Base-by-base conservation (phyloP, 2,888 invertebrate genomes). In the Orthosia gracilis region DNA sequence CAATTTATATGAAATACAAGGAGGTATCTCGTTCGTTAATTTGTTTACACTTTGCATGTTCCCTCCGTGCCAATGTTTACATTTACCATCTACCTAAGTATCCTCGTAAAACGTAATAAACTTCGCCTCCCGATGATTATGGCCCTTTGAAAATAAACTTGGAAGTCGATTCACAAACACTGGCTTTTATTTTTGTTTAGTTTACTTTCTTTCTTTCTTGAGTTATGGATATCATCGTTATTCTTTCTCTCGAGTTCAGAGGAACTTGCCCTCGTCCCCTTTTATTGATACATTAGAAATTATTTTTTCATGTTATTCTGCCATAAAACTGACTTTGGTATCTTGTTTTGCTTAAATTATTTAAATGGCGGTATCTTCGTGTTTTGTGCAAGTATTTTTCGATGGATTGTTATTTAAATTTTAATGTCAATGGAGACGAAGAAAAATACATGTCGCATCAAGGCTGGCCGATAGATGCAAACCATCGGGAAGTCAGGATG, bases 61-160 rank as follows among this genome's bases (percentile, higher is more conserved):
- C 91, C 90, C 89, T 88, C 86, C 88, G 89, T 87, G 88, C 84
- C 89, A 87, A 85, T 94, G 92, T 94, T 94, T 94, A 93, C 92
- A 87, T 91, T 92, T 90, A 88, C 89, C 91, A 85, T 92, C 91
- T 61, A 61, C 45, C 61, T 91, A 89, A 91, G 88, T 90, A 91
- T 91, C 87, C 86, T 91, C 91, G 89, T 89, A 86, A 88, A 90
- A 89, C 87, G 90, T 91, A 91, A 93, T 96, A 95, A 96, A 95
- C 88, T 94, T 94, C 90, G 91, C 91, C 90, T 92, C 90, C 84
- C 92, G 87, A 94, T 95, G 92, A 95, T 95, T 94, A 94, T 93
- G 91, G 92, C 91, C 92, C 92, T 93, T 93, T 94, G 91, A 94
- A 94, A 94, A 94, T 94, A 94, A 94, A 95, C 94, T 94, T 89